Percentiles rank a stretch among this genome's conserved stretches.
phyloP scores from a whole-genome alignment of 2,797 vertebrate genomes.

The Halcyon badia region DNA sequence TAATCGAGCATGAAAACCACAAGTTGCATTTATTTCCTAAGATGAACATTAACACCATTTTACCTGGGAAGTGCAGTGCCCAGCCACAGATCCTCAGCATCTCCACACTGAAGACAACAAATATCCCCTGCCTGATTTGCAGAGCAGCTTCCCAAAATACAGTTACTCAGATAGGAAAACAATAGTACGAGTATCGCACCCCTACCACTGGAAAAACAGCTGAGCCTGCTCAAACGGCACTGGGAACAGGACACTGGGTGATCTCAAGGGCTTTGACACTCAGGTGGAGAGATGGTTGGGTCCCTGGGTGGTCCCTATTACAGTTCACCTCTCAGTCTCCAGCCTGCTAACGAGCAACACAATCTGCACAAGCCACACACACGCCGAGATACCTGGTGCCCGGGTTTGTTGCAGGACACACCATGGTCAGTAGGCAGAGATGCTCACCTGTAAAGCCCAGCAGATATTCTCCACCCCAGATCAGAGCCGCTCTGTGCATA shows the following conservation, averaged over 20 bases:
- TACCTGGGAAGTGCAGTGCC: neutral
- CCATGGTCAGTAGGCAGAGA: neutral
- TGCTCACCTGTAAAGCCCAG: neutral
- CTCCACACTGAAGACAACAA: neutral
- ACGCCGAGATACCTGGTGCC: fast-evolving
- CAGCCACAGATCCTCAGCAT: neutral
- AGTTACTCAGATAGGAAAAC: neutral
- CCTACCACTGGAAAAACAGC: neutral
- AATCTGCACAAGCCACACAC: neutral
- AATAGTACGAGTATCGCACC: fast-evolving
- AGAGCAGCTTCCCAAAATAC: neutral
- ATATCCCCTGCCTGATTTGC: fast-evolving
- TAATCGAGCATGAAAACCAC: neutral
- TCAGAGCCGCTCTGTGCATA: neutral
- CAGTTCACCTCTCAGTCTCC: neutral
- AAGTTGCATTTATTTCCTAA: neutral
- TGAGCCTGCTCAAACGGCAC: neutral
- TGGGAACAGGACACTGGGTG: neutral
- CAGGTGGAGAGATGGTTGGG: neutral
- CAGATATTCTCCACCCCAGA: neutral
- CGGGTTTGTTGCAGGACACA: no score
- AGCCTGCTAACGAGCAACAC: neutral
- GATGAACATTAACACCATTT: neutral
- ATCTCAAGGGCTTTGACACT: neutral
- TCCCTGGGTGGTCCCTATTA: neutral